Conservation (phyloP, 2,113 vertebrate genomes). For the Apeltes quadracus region DNA sequence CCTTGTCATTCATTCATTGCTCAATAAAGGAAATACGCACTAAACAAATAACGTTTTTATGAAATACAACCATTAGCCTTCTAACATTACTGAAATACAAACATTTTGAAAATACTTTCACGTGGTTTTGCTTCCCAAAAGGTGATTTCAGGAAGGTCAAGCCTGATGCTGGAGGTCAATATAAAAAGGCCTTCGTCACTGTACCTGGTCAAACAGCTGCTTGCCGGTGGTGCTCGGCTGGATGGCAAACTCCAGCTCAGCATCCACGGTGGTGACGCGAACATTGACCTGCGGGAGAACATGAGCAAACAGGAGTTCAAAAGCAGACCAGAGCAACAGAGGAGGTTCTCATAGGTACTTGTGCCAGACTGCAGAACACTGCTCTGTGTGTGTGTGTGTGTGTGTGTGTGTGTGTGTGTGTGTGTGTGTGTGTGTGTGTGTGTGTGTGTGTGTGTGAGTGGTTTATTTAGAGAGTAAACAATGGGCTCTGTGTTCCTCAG, state of each 20-base stretch:
- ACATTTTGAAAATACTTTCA: not conserved
- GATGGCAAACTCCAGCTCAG: conserved; percentile 98
- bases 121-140: not conserved
- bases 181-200: not conserved
- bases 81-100: not conserved
- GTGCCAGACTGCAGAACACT: conserved; percentile 20
- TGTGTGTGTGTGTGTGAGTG: conserved; percentile 30
- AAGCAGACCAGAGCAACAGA: conserved; percentile 21
- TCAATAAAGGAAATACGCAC: not conserved
- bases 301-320: conserved; percentile 35
- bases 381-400: conserved; percentile 26
- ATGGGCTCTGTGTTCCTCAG: conserved; percentile 46
- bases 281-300: conserved; percentile 88
- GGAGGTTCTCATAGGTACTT: conserved; percentile 21
- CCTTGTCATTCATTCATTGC: not conserved
- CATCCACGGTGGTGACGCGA: conserved; percentile 96
- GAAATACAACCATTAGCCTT: not conserved
- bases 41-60: not conserved
- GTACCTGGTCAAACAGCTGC: conserved; percentile 95
- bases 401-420: conserved; percentile 17
- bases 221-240: conserved; percentile 95
- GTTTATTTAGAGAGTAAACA: conserved; percentile 70
- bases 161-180: not conserved
- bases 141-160: not conserved
- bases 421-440: conserved; percentile 14